Evolutionary conservation across 2,888 invertebrate genomes (phyloP), one percentile per base, ranked within the genome.

Genomic region (Monoplex corrugatus): DNA sequence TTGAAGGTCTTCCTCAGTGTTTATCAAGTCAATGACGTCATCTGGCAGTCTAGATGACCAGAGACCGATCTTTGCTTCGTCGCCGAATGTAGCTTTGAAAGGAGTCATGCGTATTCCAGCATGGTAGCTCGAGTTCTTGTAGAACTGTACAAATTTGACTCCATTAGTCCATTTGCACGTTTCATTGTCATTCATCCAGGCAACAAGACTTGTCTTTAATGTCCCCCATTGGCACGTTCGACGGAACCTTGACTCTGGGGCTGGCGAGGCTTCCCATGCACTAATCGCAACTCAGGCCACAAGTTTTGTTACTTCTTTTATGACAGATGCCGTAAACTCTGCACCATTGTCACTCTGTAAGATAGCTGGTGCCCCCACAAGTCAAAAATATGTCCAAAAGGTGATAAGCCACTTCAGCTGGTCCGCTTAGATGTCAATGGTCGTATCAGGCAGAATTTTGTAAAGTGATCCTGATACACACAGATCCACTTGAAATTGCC

Each of bases 171-270:
- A 92, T 68, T 89, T 75, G 23, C 38, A 83, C 28, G 89, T 90
- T 3, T 89, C 63, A 86, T 90, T 91, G 0, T 89, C 89, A 38
- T 68, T 35, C 91, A 92, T 89, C 91, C 92, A 92, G 8, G 91
- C 90, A n/a, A 89, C 86, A 19, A 91, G 78, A 87, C 91, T n/a
- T 92, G 87, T 90, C 89, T 57, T 90, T 90, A 23, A 92, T 91
- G 89, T 92, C 92, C 57, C n/a, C 89, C 38, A 83, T 92, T 91
- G 3, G 89, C 90, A 38, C 89, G 28, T 84, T 91, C 90, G 28
- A 89, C 89, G 40, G 88, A 88, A n/a, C 89, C 90, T 45, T 90
- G 90, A 19, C 50, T 89, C 83, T 91, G 91, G 6, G 91, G 90
- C 88, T 90, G 91, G 57, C 89, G 44, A 16, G 86, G 90, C 89